A percentile compares a stretch with the other conserved stretches of the same genome.
Evolutionary conservation across 2,797 vertebrate genomes (phyloP).

Genomic region (Vireo griseus): DNA sequence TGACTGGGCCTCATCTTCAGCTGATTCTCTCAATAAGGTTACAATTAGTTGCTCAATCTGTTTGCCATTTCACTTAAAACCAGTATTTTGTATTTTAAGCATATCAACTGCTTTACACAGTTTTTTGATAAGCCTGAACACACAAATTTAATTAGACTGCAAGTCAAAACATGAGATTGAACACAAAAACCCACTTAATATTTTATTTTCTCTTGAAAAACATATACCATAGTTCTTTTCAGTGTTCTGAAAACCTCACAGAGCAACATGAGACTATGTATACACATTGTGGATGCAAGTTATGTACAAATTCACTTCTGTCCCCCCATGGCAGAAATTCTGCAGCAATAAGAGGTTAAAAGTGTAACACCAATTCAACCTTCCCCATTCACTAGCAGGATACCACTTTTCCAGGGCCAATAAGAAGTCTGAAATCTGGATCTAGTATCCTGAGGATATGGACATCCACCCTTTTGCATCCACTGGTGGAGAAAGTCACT

Average conservation of each 20-base stretch:
- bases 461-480: not conserved
- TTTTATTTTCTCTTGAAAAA: not conserved
- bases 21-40: not conserved
- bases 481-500: not conserved
- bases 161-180: not conserved
- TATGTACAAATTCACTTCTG: not conserved
- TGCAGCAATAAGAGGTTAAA: not conserved
- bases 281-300: not conserved
- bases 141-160: not conserved
- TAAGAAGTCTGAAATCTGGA: not conserved
- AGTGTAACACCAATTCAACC: not conserved
- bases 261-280: not conserved
- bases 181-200: not conserved
- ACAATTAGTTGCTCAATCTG: not conserved
- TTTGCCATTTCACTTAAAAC: not conserved
- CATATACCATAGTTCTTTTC: not conserved
- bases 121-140: not conserved
- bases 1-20: not conserved
- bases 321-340: not conserved
- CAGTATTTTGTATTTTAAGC: not conserved
- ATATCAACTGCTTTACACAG: not conserved
- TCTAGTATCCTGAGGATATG: not conserved
- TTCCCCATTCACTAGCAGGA: not conserved
- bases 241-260: not conserved
- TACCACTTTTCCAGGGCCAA: not conserved